These are phyloP conservation scores for Lasiurus cinereus DNA, from an alignment of 2,113 vertebrate genomes.

Conservation along the genomic window DNA sequence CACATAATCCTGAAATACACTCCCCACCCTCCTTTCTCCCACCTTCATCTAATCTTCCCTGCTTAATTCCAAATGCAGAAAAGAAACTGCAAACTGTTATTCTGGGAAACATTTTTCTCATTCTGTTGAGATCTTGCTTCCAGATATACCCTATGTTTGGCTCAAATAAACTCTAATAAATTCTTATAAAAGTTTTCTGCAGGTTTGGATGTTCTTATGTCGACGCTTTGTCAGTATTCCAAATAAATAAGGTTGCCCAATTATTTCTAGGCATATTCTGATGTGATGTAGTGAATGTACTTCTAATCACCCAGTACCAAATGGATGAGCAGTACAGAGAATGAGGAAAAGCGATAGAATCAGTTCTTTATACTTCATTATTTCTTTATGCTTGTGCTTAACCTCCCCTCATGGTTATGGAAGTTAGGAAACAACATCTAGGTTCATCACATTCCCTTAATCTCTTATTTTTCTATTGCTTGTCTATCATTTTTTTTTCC, in stretches of 20 bases:
- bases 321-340: neutral
- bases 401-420: neutral
- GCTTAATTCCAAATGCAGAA: neutral
- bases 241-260: neutral
- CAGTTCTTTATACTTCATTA: neutral
- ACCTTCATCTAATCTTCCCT: neutral
- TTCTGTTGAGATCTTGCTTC: neutral
- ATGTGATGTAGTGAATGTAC: neutral
- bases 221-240: neutral
- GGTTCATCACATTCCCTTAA: neutral
- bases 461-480: neutral
- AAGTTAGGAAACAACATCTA: neutral
- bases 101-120: neutral
- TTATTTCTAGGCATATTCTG: constrained; percentile 40
- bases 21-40: neutral
- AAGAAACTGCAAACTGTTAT: neutral
- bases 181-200: neutral
- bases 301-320: neutral
- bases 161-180: neutral
- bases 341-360: neutral
- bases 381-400: neutral
- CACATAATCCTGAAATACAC: neutral
- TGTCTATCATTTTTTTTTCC: neutral
- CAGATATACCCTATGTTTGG: neutral
- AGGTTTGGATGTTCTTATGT: neutral